phyloP scores from a whole-genome alignment of 2,888 invertebrate species.

The Timandra comae region DNA sequence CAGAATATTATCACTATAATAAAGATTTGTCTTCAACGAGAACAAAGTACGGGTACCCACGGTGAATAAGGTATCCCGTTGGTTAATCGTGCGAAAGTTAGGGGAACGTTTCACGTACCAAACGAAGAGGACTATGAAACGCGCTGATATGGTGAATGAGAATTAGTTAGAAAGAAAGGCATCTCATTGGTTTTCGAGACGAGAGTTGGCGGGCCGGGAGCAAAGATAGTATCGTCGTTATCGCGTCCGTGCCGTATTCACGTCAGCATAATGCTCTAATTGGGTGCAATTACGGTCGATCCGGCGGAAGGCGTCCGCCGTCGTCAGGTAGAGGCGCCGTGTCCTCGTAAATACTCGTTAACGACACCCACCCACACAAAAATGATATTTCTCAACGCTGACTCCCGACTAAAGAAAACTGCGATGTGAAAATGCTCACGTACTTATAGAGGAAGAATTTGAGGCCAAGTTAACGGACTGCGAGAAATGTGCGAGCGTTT shows the following conservation, averaged over 20 bases:
- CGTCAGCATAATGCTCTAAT: constrained; percentile 76
- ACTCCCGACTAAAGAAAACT: constrained; percentile 55
- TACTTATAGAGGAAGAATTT: constrained; percentile 54
- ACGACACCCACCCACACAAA: constrained; percentile 62
- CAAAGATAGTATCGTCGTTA: constrained; percentile 70
- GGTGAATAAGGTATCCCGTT: constrained; percentile 55
- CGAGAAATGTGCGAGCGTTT: constrained; percentile 47
- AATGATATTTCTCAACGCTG: constrained; percentile 69
- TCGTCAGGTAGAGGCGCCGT: constrained; percentile 67
- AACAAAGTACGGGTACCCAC: constrained; percentile 31
- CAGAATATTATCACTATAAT: constrained; percentile 42
- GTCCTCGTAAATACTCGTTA: constrained; percentile 75
- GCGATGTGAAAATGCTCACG: constrained; percentile 56
- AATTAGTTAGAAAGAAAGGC: constrained; percentile 55
- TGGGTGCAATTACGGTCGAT: constrained; percentile 72
- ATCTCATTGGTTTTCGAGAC: constrained; percentile 49
- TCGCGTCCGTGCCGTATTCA: constrained; percentile 69
- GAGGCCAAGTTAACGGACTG: constrained; percentile 54
- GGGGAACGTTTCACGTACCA: constrained; percentile 61
- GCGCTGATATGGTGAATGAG: constrained; percentile 56
- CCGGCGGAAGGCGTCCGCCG: constrained; percentile 60
- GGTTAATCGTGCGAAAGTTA: constrained; percentile 70
- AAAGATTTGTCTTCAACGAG: constrained; percentile 41
- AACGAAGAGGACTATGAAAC: constrained; percentile 53
- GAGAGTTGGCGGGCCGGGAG: constrained; percentile 27